Percentiles rank a stretch among this genome's conserved stretches.
Conservation (phyloP, 2,113 vertebrate genomes). For the Narcine bancroftii region DNA sequence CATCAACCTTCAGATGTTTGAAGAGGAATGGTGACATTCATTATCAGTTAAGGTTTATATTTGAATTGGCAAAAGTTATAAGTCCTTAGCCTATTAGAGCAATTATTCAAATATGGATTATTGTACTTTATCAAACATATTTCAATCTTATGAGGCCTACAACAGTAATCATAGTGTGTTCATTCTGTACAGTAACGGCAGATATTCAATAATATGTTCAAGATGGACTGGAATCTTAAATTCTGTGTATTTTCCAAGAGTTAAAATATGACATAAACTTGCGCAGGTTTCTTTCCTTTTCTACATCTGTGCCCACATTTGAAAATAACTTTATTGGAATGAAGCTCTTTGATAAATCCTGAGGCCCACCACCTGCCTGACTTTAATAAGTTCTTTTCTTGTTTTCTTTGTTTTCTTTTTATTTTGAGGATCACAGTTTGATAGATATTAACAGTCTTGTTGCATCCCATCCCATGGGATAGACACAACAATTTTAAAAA, state of each 20-base stretch:
- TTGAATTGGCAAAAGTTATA: slow-evolving; percentile 59
- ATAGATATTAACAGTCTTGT: background rate
- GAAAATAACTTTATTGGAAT: background rate
- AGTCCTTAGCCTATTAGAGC: slow-evolving; percentile 61
- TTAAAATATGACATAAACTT: background rate
- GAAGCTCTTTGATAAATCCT: background rate
- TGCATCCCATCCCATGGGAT: background rate
- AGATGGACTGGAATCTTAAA: background rate
- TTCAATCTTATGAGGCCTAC: slow-evolving; percentile 11
- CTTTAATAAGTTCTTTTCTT: background rate
- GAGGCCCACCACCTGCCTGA: background rate
- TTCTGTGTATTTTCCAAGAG: slow-evolving; percentile 1
- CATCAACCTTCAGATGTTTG: slow-evolving; percentile 50
- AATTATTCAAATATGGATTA: slow-evolving; percentile 44
- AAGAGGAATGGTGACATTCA: slow-evolving; percentile 51
- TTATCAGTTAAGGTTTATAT: slow-evolving; percentile 60
- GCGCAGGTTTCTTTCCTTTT: background rate
- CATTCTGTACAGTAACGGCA: background rate
- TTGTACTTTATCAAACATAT: background rate
- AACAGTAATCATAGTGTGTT: background rate
- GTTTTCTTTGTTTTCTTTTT: too few species aligned
- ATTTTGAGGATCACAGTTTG: background rate
- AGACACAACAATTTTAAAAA: background rate
- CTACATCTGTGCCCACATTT: background rate
- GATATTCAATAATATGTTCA: background rate